phyloP scores from a whole-genome alignment of 2,797 vertebrate species.

The Gastrophryne carolinensis region DNA sequence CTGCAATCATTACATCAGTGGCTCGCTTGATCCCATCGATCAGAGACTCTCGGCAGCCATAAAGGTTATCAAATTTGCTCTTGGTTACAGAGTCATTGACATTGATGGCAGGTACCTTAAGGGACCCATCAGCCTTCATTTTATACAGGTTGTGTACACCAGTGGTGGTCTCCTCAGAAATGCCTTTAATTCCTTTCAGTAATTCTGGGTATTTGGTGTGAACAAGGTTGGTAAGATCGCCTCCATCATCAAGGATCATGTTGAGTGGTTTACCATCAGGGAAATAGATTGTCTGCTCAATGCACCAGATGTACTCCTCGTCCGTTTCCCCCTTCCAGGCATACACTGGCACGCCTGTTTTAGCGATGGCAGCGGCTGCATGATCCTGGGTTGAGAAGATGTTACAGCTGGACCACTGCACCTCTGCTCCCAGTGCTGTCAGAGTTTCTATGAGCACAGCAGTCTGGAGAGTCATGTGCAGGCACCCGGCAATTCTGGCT shows the following conservation, averaged over 20 bases:
- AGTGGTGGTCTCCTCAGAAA: conserved; percentile 97
- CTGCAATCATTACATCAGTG: conserved; percentile 97
- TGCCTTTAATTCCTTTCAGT: conserved; percentile 85
- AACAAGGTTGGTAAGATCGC: conserved; percentile 94
- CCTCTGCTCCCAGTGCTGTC: conserved; percentile 87
- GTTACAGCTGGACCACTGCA: conserved; percentile 98
- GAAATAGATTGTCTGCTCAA: conserved; percentile 95
- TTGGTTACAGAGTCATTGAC: conserved; percentile 97
- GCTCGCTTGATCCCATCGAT: conserved; percentile 97
- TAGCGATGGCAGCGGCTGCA: conserved; percentile 91
- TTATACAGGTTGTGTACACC: conserved; percentile 98
- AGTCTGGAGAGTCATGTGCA: conserved; percentile 97
- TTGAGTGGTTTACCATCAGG: conserved; percentile 88
- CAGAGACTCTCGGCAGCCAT: conserved; percentile 95
- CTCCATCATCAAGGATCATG: conserved; percentile 97
- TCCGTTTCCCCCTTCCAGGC: conserved; percentile 98
- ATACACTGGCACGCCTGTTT: conserved; percentile 92
- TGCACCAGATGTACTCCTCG: conserved; percentile 97
- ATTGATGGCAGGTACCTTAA: conserved; percentile 94
- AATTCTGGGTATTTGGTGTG: conserved; percentile 91
- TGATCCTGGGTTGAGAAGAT: conserved; percentile 99
- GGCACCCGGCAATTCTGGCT: conserved; percentile 87
- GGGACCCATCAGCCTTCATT: conserved; percentile 86
- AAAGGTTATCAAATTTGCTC: conserved; percentile 99
- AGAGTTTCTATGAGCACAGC: conserved; percentile 98